These are phyloP conservation scores for Synodontis membranacea DNA, from an alignment of 2,113 vertebrate genomes.

Conservation along the genomic window DNA sequence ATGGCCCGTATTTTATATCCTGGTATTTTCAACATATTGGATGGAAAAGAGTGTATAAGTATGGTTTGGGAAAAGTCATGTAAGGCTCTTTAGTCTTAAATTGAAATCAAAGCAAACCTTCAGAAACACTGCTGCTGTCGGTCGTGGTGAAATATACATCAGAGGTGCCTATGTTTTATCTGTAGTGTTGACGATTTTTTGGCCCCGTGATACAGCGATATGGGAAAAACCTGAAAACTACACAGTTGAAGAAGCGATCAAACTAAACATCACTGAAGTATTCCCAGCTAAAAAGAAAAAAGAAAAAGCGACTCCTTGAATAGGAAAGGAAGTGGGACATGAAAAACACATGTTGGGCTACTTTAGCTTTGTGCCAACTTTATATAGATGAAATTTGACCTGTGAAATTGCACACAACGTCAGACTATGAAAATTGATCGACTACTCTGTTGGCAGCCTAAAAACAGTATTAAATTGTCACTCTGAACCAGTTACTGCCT, in stretches of 20 bases:
- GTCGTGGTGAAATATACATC: not conserved
- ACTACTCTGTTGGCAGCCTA: not conserved
- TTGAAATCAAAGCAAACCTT: not conserved
- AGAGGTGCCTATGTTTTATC: not conserved
- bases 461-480: not conserved
- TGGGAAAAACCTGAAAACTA: not conserved
- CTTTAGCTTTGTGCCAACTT: not conserved
- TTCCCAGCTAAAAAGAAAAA: not conserved
- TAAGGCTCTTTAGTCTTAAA: not conserved
- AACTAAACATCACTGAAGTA: not conserved
- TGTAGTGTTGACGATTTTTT: not conserved
- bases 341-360: not conserved
- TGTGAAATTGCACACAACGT: not conserved
- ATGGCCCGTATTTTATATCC: not conserved
- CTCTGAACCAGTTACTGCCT: not conserved
- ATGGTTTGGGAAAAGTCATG: not conserved
- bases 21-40: not conserved
- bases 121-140: not conserved
- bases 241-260: not conserved
- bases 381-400: not conserved
- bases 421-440: not conserved
- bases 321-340: not conserved
- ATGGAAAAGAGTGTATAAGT: not conserved
- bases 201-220: not conserved
- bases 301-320: not conserved